Evolutionary conservation across 1,140 invertebrate species (phyloP).

Genomic region (Lethrus apterus): DNA sequence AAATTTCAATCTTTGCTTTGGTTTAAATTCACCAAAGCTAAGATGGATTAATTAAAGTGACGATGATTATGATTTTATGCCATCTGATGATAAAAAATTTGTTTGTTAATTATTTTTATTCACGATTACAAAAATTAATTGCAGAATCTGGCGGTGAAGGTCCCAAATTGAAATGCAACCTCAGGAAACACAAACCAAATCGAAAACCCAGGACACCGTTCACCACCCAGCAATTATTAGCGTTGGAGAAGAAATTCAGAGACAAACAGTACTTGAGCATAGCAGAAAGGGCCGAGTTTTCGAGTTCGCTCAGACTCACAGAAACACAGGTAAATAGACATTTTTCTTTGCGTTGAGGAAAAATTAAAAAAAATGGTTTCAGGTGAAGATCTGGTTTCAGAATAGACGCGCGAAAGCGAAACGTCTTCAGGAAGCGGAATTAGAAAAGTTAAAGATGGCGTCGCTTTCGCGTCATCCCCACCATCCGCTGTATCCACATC

Average conservation of each 20-base stretch:
- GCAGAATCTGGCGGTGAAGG: slow-evolving; percentile 62
- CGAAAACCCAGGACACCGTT: slow-evolving; percentile 95
- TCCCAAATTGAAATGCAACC: slow-evolving; percentile 83
- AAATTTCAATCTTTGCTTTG: neutral
- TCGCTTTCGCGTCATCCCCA: slow-evolving; percentile 37
- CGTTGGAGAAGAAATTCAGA: slow-evolving; percentile 92
- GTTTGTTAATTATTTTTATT: no score
- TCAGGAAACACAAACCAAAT: slow-evolving; percentile 74
- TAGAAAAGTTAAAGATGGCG: slow-evolving; percentile 60
- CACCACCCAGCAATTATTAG: slow-evolving; percentile 90
- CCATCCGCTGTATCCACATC: slow-evolving; percentile 34
- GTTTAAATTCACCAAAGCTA: neutral
- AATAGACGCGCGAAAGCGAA: slow-evolving; percentile 45
- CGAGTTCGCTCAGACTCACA: slow-evolving; percentile 83
- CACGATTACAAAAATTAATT: no score
- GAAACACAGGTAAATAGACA: slow-evolving; percentile 84
- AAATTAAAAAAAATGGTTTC: slow-evolving; percentile 40
- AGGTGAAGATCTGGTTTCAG: neutral
- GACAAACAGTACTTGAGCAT: slow-evolving; percentile 96
- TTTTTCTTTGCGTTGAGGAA: neutral
- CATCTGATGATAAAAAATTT: no score
- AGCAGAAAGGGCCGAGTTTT: slow-evolving; percentile 94
- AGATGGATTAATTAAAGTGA: neutral
- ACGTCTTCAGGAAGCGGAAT: slow-evolving; percentile 88
- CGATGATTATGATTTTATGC: slow-evolving; percentile 1